Evolutionary conservation across 1,140 invertebrate genomes (phyloP).

Genomic region (Drosophila ironensis): DNA sequence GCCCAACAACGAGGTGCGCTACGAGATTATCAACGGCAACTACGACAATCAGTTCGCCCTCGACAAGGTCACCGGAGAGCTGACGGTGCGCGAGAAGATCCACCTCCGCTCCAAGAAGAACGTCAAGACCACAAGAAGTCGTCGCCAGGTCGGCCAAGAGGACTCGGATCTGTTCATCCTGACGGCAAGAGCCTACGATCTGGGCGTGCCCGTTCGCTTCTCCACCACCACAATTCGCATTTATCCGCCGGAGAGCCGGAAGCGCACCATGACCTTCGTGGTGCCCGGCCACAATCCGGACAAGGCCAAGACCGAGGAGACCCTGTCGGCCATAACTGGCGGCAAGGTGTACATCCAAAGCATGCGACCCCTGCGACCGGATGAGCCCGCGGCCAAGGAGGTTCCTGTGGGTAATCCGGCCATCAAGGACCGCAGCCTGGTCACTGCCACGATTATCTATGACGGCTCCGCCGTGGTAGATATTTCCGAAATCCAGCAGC

Average conservation of each 20-base stretch:
- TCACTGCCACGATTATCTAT: slow-evolving; percentile 88
- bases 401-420: slow-evolving; percentile 48
- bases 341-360: slow-evolving; percentile 88
- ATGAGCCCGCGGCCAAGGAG: slow-evolving; percentile 71
- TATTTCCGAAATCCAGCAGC: slow-evolving; percentile 86
- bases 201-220: slow-evolving; percentile 89
- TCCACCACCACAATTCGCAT: slow-evolving; percentile 86
- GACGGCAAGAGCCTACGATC: slow-evolving; percentile 89
- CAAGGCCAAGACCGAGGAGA: slow-evolving; percentile 87
- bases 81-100: slow-evolving; percentile 78
- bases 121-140: slow-evolving; percentile 72
- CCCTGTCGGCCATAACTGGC: slow-evolving; percentile 89
- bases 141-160: slow-evolving; percentile 75
- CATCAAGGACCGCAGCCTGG: slow-evolving; percentile 86
- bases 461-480: slow-evolving; percentile 87
- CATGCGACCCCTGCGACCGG: slow-evolving; percentile 86
- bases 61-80: slow-evolving; percentile 89
- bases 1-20: slow-evolving; percentile 93
- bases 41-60: slow-evolving; percentile 91
- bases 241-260: slow-evolving; percentile 86
- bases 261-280: slow-evolving; percentile 89
- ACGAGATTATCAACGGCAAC: slow-evolving; percentile 91
- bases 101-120: slow-evolving; percentile 72
- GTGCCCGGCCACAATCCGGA: slow-evolving; percentile 89
- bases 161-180: slow-evolving; percentile 84